Evolutionary conservation across 2,888 invertebrate species (phyloP), one percentile per base, ranked within the genome.

Genomic region (Empis livida): DNA sequence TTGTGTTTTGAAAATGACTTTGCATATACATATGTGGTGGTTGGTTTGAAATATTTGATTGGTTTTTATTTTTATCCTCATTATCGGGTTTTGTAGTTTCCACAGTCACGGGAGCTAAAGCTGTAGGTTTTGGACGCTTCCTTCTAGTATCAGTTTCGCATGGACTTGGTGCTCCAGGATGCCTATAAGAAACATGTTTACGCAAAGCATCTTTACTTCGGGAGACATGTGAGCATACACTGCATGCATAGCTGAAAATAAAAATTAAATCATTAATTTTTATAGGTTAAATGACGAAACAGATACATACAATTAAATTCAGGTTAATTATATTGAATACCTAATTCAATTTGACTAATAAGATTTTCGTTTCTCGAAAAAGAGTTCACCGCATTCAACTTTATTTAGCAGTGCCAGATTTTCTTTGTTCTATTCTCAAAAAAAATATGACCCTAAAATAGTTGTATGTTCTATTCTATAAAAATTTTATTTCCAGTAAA

Each of bases 181-280:
- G 85, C n/a, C 89, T 71, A 60, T 91, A 91, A 0, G 90, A 89
- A 38, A 91, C 88, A 63, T 91, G 91, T 65, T 91, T 91, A 53
- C 91, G 73, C 45, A 91, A 70, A 27, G 91, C 91, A 65, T 91
- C 91, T 50, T 90, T 74, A 46, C 89, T 90, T 51, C 90, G 76
- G 38, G 89, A 90, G 37, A 91, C 89, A 65, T 91, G 91, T 1
- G 82, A 80, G 69, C 91, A 91, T 1, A 88, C 85, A 52, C 82
- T 79, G 61, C 91, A 91, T 31, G 89, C 88, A 67, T 91, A 89
- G 30, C 88, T 69, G 42, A 16, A 47, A 32, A 43, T n/a, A 15
- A 23, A 43, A 41, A 38, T 32, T n/a, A n/a, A n/a, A n/a, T n/a
- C n/a, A 20, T 13, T 35, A 23, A 11, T 41, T 4, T 13, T 14